Percentiles rank a stretch among this genome's conserved stretches.
phyloP scores from a whole-genome alignment of 2,888 invertebrate species.

The Sminthurides aquaticus region DNA sequence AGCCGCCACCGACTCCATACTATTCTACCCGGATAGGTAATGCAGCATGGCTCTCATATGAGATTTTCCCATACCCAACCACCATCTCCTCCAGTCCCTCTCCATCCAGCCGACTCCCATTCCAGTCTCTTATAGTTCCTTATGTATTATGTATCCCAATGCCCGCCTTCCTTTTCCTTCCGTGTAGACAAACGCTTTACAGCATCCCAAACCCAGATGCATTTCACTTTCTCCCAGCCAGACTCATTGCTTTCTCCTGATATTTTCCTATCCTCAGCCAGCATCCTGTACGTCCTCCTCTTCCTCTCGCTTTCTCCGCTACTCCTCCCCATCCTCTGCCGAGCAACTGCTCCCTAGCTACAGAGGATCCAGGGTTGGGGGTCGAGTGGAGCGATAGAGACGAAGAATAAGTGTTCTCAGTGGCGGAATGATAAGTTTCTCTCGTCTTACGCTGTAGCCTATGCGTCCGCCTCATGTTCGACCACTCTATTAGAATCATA shows the following conservation, averaged over 20 bases:
- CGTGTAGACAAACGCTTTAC: background rate
- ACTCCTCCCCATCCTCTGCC: too few relatives aligned
- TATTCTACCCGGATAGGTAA: too few relatives aligned
- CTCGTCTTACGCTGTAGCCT: background rate
- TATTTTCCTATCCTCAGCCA: too few relatives aligned
- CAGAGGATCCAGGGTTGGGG: too few relatives aligned
- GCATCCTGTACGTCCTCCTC: too few relatives aligned
- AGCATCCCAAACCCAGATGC: background rate
- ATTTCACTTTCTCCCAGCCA: background rate
- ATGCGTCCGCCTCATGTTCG: background rate
- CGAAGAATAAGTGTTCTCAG: background rate
- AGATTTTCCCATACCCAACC: too few relatives aligned
- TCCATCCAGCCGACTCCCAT: background rate
- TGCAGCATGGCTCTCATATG: too few relatives aligned
- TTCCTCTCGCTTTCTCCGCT: too few relatives aligned
- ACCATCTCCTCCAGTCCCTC: background rate
- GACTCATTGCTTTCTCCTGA: background rate
- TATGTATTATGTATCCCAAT: background rate
- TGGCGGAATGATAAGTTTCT: background rate
- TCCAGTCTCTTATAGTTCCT: background rate
- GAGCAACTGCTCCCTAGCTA: too few relatives aligned
- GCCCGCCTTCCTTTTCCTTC: too few relatives aligned
- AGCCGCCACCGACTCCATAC: too few relatives aligned
- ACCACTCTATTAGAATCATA: background rate
- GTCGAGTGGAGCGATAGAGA: background rate